phyloP scores from a whole-genome alignment of 1,140 invertebrate species.

The Drosophila ironensis region DNA sequence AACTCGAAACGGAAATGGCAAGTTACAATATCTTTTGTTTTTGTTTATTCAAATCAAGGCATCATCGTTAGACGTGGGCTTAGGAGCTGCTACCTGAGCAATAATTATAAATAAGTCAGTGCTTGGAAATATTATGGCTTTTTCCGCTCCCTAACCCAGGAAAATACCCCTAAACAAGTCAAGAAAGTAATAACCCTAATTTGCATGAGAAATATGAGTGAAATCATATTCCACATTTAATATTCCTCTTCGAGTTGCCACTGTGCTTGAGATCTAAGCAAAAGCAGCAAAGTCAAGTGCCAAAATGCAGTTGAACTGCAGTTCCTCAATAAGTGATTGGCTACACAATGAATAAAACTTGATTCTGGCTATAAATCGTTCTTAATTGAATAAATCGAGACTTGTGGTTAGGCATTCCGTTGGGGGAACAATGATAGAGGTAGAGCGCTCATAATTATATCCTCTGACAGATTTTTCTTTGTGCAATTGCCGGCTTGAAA shows the following conservation, averaged over 20 bases:
- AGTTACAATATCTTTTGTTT: no score
- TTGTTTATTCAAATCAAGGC: no score
- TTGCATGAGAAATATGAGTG: neutral
- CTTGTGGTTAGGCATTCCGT: no score
- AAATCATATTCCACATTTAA: neutral
- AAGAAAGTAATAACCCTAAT: neutral
- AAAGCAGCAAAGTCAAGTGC: conserved; percentile 24
- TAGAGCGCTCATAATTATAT: no score
- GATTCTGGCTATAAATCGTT: neutral
- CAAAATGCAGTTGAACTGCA: conserved; percentile 18
- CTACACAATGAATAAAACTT: neutral
- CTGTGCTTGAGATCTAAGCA: conserved; percentile 4
- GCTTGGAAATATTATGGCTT: neutral
- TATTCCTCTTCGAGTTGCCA: neutral
- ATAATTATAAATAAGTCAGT: neutral
- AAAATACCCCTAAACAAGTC: neutral
- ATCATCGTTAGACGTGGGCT: no score
- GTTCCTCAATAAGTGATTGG: conserved; percentile 8
- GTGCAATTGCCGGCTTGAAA: neutral
- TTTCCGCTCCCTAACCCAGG: no score
- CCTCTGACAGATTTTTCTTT: neutral
- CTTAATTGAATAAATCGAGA: no score
- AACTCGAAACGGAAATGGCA: no score
- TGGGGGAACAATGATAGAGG: no score
- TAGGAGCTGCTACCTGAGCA: no score